Evolutionary conservation across 2,888 invertebrate species (phyloP).

Genomic region (Meteorus colon): DNA sequence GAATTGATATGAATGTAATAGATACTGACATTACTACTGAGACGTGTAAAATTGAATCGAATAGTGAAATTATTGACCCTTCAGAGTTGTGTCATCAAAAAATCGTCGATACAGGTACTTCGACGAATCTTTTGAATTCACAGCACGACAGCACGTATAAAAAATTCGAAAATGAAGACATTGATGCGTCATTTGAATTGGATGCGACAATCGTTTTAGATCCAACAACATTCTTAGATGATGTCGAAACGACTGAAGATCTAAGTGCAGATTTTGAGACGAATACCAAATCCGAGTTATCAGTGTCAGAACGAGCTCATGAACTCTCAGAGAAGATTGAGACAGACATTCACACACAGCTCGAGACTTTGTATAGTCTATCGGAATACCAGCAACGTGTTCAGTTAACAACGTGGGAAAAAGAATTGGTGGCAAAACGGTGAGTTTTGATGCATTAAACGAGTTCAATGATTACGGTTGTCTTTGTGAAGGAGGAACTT

Average conservation of each 20-base stretch:
- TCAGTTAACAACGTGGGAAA: conserved; percentile 59
- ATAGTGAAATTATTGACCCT: conserved; percentile 37
- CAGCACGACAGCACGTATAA: background rate
- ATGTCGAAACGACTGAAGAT: background rate
- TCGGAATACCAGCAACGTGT: conserved; percentile 53
- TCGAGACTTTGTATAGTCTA: conserved; percentile 54
- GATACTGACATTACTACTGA: background rate
- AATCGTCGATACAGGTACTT: conserved; percentile 46
- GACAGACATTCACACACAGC: conserved; percentile 55
- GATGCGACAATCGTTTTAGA: background rate
- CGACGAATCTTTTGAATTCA: conserved; percentile 50
- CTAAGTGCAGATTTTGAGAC: background rate
- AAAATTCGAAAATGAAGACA: background rate
- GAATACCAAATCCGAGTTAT: background rate
- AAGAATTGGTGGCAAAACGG: conserved; percentile 65
- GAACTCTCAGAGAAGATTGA: conserved; percentile 56
- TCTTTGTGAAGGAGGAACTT: background rate
- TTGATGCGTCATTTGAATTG: background rate
- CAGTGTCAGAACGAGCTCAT: conserved; percentile 35
- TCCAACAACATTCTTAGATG: background rate
- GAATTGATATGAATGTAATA: background rate
- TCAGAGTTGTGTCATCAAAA: background rate
- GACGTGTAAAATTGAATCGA: conserved; percentile 24
- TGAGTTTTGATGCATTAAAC: conserved; percentile 48
- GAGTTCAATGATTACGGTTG: background rate